Percentiles rank a stretch among this genome's conserved stretches.
Evolutionary conservation across 37 sponge, comb jelly and placozoan species (phyloP).

Genomic region (Chondrosia reniformis): DNA sequence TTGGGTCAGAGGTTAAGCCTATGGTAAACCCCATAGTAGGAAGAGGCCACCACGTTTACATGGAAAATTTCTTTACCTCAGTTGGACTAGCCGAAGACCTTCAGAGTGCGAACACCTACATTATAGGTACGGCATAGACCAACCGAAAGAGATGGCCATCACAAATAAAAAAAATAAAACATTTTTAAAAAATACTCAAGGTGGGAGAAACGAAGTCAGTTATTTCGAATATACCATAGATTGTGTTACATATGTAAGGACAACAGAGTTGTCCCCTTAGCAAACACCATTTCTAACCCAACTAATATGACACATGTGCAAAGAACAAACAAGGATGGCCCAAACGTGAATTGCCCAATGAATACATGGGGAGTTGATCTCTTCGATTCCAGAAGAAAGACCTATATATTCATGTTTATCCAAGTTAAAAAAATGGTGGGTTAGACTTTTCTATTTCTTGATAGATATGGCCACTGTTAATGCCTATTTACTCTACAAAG

Average conservation of each 20-base stretch:
- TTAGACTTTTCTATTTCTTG: not conserved
- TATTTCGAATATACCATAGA: too few relatives aligned
- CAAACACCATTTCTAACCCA: constrained; percentile 6
- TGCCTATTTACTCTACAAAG: not conserved
- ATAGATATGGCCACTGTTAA: not conserved
- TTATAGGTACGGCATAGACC: not conserved
- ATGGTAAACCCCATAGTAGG: not conserved
- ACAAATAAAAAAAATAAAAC: not conserved
- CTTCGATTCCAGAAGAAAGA: not conserved
- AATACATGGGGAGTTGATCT: not conserved
- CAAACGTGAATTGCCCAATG: too few relatives aligned
- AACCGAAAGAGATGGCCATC: not conserved
- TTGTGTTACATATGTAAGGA: too few relatives aligned
- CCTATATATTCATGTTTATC: not conserved
- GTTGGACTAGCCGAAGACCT: not conserved
- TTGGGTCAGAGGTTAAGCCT: not conserved
- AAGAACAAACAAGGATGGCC: not conserved
- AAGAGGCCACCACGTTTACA: constrained; percentile 5
- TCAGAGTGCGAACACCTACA: not conserved
- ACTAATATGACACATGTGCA: not conserved
- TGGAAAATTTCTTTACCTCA: constrained; percentile 5
- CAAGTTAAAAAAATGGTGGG: not conserved
- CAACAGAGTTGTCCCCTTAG: not conserved
- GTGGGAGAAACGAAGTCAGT: constrained; percentile 8
- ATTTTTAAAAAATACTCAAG: not conserved